Base-by-base conservation (phyloP, 2,888 invertebrate genomes). In the Andricus quercusramuli region DNA sequence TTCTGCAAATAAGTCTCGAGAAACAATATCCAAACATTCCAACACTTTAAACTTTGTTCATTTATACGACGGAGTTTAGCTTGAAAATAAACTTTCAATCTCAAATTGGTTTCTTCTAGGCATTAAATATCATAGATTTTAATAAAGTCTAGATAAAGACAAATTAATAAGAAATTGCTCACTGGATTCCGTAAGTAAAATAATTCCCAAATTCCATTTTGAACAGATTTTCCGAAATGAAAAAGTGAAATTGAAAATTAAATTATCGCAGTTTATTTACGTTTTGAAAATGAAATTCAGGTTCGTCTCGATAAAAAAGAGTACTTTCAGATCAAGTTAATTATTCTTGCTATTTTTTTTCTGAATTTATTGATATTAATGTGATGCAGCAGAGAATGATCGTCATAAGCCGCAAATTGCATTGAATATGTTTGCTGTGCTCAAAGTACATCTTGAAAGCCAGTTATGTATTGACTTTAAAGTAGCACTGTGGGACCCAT, bases 91-190 rank as follows among this genome's bases (percentile, higher is more conserved):
- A 4, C 47, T 47, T 47, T 15, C 47, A 56, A 56, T 56, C 11
- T 11, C 11, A 11, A n/a, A 56, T 22, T n/a, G 9, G 56, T 56
- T n/a, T 56, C 56, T n/a, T 47, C 47, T 15, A 47, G 47, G 47
- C 15, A 47, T 47, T 47, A 15, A 47, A 15, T 47, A 47, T 47
- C 15, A 47, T 47, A 47, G 15, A 17, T 17, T 17, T 47, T 47
- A 0, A 15, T 15, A 0, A 4, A 41, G 13, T 13, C 41, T 41
- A 13, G 41, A 41, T 41, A 41, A 41, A 51, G 9, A 8, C 29
- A 17, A 20, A 25, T 20, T 11, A 20, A 32, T 51, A 74, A 67
- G 2, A 67, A 67, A 67, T 67, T 67, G 22, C 66, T 67, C 66
- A 67, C n/a, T 37, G 37, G 41, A 67, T 67, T 74, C n/a, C 47